Evolutionary conservation across 2,113 vertebrate species (phyloP), one percentile per base, ranked within the genome.

Genomic region (Oncorhynchus gorbuscha): DNA sequence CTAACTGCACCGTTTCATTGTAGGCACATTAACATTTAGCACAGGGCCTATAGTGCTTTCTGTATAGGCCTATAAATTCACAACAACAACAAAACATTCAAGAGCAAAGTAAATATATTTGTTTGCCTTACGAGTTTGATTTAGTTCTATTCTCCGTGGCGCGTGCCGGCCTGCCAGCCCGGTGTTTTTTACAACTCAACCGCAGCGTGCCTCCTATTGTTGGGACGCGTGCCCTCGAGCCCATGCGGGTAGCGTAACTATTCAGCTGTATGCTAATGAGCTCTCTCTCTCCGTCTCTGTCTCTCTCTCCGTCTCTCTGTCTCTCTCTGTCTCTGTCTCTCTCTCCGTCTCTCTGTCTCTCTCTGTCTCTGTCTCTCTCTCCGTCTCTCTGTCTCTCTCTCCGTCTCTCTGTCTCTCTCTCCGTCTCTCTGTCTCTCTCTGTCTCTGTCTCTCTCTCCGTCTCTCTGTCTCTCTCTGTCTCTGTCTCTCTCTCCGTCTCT

Each of bases 261-360:
- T 89, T 93, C 93, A 93, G 92, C 93, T 93, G 93, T 93, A 93
- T 92, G 93, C 82, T 91, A 93, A 93, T 93, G 68, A 86, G 67
- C 79, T 13, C 81, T 49, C 75, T 48, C 68, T 70, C 75, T 24
- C 24, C 1, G 1, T 28, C 68, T 70, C 75, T 76, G 55, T 45
- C 55, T 70, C 28, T 69, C 35, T 39, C 0, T 39, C 7, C 8
- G 7, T 39, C 35, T 39, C 49, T 55, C 74, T 68, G 26, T 68
- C 74, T 68, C 74, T 28, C 28, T 28, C 28, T n/a, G n/a, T n/a
- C n/a, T 68, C 74, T 24, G 24, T 68, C 74, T 28, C 28, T 28
- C n/a, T n/a, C n/a, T n/a, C n/a, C n/a, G n/a, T n/a, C n/a, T n/a
- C 28, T 3, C 28, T 3, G 28, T 28, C 28, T 3, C 28, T 28